Evolutionary conservation across 92 coral and sea anemone genomes (phyloP), one percentile per base, ranked within the genome.

Genomic region (Palythoa caribaeorum): DNA sequence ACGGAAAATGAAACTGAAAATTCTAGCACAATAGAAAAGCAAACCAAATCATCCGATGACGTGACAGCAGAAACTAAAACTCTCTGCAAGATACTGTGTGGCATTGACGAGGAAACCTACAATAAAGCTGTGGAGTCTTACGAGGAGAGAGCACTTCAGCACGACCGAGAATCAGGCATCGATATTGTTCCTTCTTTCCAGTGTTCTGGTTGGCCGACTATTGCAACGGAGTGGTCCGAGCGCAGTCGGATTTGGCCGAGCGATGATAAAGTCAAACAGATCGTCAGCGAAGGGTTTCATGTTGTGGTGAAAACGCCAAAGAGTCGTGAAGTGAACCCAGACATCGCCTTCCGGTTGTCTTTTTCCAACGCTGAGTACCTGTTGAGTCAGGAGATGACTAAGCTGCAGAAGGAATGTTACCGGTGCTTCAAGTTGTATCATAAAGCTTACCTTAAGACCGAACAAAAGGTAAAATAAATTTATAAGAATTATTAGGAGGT

Each of bases 231-330:
- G n/a, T n/a, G n/a, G n/a, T n/a, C n/a, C n/a, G n/a, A n/a, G 94
- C 88, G 96, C 14, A 89, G 78, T 36, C 96, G 98, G 16, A 50
- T 80, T 76, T 93, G 98, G 98, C 98, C 98, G 38, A 78, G 85
- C 7, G 87, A 60, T 4, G 77, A 88, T 11, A 84, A 87, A 40
- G 76, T n/a, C n/a, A n/a, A n/a, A n/a, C n/a, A n/a, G n/a, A n/a
- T n/a, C n/a, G n/a, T n/a, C n/a, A n/a, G n/a, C n/a, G n/a, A n/a
- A n/a, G n/a, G n/a, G n/a, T n/a, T n/a, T n/a, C n/a, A n/a, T n/a
- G n/a, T n/a, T n/a, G 96, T 95, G 2, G 96, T 87, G 11, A 95
- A 95, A 77, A 37, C 91, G 0, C 92, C 96, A 2, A 79, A 77
- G 20, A 80, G 60, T 9, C 88, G 80, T 39, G 88, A 88, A 4